Evolutionary conservation across 2,888 invertebrate species (phyloP).

Genomic region (Drosophila cognata): DNA sequence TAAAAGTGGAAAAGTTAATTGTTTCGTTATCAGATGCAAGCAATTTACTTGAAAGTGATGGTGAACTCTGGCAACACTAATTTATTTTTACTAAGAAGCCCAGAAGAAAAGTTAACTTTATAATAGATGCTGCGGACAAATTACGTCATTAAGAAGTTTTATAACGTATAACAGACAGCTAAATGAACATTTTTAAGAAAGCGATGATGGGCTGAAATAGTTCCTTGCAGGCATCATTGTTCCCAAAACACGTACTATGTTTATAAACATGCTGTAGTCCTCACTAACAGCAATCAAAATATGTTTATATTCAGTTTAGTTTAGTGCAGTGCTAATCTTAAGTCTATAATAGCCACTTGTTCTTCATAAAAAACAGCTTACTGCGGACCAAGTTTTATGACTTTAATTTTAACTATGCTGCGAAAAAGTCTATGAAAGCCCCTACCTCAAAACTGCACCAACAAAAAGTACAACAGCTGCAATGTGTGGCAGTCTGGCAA

Average conservation of each 20-base stretch:
- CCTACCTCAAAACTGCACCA: background rate
- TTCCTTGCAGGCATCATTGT: background rate
- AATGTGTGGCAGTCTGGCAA: slow-evolving; percentile 49
- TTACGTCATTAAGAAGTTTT: background rate
- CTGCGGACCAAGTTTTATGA: slow-evolving; percentile 25
- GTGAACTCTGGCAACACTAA: background rate
- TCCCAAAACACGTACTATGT: background rate
- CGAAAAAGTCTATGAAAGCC: slow-evolving; percentile 8
- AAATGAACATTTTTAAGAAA: too few species aligned
- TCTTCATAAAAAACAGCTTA: slow-evolving; percentile 22
- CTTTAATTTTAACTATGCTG: slow-evolving; percentile 21
- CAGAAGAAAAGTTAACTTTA: background rate
- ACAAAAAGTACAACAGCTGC: slow-evolving; percentile 32
- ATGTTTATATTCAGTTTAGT: background rate
- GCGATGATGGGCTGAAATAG: background rate
- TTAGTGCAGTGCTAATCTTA: background rate
- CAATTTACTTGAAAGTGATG: background rate
- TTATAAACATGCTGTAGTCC: background rate
- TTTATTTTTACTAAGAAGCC: background rate
- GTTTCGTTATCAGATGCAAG: background rate
- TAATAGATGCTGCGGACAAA: background rate
- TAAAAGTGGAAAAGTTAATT: background rate
- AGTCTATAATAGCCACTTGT: slow-evolving; percentile 1
- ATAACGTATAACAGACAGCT: background rate
- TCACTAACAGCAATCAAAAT: background rate